Evolutionary conservation across 2,888 invertebrate species (phyloP).

Genomic region (Ormyrus labotus): DNA sequence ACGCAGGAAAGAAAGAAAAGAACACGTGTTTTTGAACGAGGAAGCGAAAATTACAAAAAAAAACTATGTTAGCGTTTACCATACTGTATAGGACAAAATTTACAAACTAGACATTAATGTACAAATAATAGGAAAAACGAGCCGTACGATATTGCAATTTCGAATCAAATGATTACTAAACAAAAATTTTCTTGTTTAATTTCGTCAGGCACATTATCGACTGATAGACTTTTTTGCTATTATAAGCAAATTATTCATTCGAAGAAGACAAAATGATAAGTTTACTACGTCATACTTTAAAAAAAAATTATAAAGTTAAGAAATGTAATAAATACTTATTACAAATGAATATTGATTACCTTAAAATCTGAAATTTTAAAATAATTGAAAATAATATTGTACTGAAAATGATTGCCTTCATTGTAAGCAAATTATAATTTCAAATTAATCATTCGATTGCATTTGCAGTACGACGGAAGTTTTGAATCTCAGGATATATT

Average conservation of each 20-base stretch:
- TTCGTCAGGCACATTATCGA: no score
- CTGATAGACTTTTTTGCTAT: background rate
- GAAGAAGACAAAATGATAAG: no score
- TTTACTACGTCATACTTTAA: no score
- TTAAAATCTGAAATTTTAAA: no score
- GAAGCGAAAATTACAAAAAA: background rate
- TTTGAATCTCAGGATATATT: slow-evolving; percentile 54
- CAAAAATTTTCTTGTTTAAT: no score
- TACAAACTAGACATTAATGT: slow-evolving; percentile 39
- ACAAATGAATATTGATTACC: no score
- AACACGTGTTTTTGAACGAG: no score
- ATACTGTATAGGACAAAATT: slow-evolving; percentile 35
- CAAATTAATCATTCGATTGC: slow-evolving; percentile 25
- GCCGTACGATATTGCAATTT: background rate
- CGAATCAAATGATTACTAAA: slow-evolving; percentile 19
- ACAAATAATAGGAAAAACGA: slow-evolving; percentile 19
- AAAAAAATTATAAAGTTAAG: no score
- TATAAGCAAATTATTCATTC: background rate
- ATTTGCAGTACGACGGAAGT: slow-evolving; percentile 16
- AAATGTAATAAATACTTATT: no score
- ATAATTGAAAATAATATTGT: no score
- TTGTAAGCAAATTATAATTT: background rate
- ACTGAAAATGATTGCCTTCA: no score
- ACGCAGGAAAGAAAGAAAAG: no score
- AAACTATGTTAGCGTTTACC: slow-evolving; percentile 33